These are phyloP conservation scores for Boulengeromyrus knoepffleri DNA, from an alignment of 2,113 vertebrate genomes.

Conservation along the genomic window DNA sequence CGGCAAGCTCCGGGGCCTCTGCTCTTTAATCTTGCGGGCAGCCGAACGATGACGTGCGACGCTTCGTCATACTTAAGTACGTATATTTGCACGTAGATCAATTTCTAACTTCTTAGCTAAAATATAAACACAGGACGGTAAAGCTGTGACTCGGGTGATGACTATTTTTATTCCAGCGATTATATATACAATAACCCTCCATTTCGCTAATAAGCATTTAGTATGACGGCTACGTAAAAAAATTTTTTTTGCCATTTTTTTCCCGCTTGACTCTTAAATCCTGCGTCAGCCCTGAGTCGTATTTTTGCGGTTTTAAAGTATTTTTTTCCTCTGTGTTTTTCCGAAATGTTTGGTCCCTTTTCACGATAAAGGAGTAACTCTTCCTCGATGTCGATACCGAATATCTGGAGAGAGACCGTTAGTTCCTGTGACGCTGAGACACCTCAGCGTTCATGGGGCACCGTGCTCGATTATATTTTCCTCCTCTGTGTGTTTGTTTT, in stretches of 20 bases:
- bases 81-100: not conserved
- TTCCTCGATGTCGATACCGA: constrained; percentile 33
- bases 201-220: not conserved
- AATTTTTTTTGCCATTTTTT: not conserved
- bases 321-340: not conserved
- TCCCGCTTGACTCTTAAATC: not conserved
- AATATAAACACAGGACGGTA: not conserved
- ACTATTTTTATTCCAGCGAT: not conserved
- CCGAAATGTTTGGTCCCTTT: not conserved
- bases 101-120: not conserved
- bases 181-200: not conserved
- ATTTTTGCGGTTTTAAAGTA: not conserved
- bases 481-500: constrained; percentile 27
- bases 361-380: not conserved
- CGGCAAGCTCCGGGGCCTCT: not conserved
- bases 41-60: not conserved
- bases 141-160: not conserved
- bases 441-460: constrained; percentile 27
- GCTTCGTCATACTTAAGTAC: not conserved
- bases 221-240: not conserved
- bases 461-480: constrained; percentile 15
- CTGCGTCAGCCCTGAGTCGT: not conserved
- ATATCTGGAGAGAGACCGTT: constrained; percentile 40
- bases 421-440: constrained; percentile 36
- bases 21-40: not conserved